phyloP scores from a whole-genome alignment of 1,140 invertebrate species.

The Drosophila nasuta region DNA sequence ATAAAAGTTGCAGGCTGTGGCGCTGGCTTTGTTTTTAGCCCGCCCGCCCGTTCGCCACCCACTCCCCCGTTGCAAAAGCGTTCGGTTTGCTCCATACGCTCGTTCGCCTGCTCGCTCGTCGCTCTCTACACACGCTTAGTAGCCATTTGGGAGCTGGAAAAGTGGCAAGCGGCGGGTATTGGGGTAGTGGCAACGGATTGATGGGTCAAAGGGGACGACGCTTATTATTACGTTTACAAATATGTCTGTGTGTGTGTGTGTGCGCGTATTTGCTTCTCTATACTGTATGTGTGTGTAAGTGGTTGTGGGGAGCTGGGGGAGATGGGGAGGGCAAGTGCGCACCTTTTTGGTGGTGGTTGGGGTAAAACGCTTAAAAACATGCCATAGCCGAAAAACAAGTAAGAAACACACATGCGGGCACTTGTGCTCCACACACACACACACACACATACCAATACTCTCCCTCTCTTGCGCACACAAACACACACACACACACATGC shows the following conservation, averaged over 20 bases:
- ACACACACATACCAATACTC: slow-evolving; percentile 28
- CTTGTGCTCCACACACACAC: slow-evolving; percentile 51
- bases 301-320: background rate
- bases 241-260: slow-evolving; percentile 45
- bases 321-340: slow-evolving; percentile 26
- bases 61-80: slow-evolving; percentile 25
- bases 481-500: slow-evolving; percentile 12
- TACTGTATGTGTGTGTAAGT: slow-evolving; percentile 43
- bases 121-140: slow-evolving; percentile 83
- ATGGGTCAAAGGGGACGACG: slow-evolving; percentile 82
- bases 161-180: slow-evolving; percentile 77
- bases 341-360: slow-evolving; percentile 50
- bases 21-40: slow-evolving; percentile 73
- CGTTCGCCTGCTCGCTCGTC: slow-evolving; percentile 27
- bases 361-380: slow-evolving; percentile 82
- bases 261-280: slow-evolving; percentile 21
- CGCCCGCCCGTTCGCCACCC: slow-evolving; percentile 14
- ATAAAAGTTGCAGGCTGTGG: slow-evolving; percentile 78
- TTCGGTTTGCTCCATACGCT: slow-evolving; percentile 14
- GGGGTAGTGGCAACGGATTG: slow-evolving; percentile 79
- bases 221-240: slow-evolving; percentile 84
- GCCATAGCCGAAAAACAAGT: slow-evolving; percentile 81
- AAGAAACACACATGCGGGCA: slow-evolving; percentile 70
- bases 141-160: slow-evolving; percentile 84
- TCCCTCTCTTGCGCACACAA: slow-evolving; percentile 30